phyloP scores from a whole-genome alignment of 2,888 invertebrate species.

The Drosophila imparisetae region DNA sequence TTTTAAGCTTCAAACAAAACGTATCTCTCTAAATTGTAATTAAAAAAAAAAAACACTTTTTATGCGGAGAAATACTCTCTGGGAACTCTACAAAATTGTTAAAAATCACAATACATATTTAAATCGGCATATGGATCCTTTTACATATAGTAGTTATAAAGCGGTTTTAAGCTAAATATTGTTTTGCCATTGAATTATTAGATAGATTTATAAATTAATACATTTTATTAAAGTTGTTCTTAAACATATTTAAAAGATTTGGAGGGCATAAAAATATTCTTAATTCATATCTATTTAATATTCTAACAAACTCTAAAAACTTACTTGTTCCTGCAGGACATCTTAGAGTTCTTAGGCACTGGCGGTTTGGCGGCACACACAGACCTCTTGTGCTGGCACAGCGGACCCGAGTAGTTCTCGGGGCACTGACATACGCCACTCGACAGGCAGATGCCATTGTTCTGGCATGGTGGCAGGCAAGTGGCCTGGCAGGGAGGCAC shows the following conservation, averaged over 20 bases:
- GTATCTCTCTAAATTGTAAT: too few relatives aligned
- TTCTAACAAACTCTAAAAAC: slow-evolving; percentile 64
- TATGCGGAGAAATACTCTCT: not conserved
- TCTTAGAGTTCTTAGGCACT: slow-evolving; percentile 88
- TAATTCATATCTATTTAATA: not conserved
- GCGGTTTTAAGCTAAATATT: not conserved
- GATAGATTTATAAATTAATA: not conserved
- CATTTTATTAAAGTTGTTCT: not conserved
- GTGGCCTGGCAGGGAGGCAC: slow-evolving; percentile 89
- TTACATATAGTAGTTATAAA: not conserved
- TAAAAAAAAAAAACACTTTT: not conserved
- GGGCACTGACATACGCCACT: slow-evolving; percentile 92
- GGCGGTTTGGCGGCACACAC: slow-evolving; percentile 89
- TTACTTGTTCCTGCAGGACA: slow-evolving; percentile 88
- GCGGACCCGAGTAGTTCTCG: slow-evolving; percentile 89
- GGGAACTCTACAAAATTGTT: not conserved
- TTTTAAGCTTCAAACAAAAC: too few relatives aligned
- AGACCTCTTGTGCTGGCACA: slow-evolving; percentile 90
- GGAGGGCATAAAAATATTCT: not conserved
- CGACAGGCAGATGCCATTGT: slow-evolving; percentile 91
- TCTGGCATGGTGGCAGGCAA: slow-evolving; percentile 91
- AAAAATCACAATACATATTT: not conserved
- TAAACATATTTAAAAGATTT: not conserved
- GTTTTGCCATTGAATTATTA: not conserved
- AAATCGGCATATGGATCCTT: too few relatives aligned